Conservation (phyloP, 2,113 vertebrate genomes). For the Plecturocebus donacophilus region DNA sequence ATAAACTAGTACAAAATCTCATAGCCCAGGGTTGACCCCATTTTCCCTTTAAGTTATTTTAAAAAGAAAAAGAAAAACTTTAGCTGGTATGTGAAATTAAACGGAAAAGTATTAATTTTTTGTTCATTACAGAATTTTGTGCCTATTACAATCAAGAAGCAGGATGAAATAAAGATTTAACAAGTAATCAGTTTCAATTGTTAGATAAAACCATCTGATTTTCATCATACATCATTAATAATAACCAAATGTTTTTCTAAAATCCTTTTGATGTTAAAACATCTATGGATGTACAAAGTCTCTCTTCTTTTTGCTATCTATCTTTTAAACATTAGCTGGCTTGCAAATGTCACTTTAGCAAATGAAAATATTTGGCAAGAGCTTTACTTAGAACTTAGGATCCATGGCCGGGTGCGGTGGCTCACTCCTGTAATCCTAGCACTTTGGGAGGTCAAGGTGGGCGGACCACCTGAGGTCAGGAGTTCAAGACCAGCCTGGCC, state of each 20-base stretch:
- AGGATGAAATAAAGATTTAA: slow-evolving; percentile 29
- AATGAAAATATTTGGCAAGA: slow-evolving; percentile 36
- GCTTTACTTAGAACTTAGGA: neutral
- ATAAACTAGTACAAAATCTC: slow-evolving; percentile 39
- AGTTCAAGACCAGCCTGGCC: too few relatives aligned
- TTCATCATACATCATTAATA: slow-evolving; percentile 24
- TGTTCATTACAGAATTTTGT: slow-evolving; percentile 39
- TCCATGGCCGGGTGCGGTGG: too few relatives aligned
- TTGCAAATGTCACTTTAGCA: slow-evolving; percentile 27
- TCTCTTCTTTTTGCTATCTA: neutral
- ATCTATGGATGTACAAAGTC: neutral
- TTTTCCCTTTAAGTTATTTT: neutral
- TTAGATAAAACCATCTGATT: slow-evolving; percentile 9
- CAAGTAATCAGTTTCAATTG: neutral
- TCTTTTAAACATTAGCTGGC: slow-evolving; percentile 24
- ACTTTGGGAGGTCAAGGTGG: too few relatives aligned
- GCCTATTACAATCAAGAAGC: neutral
- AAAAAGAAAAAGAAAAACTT: slow-evolving; percentile 32
- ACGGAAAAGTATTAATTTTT: neutral
- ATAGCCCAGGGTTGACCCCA: neutral
- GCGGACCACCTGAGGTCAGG: too few relatives aligned
- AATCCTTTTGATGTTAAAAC: neutral
- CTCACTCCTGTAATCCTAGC: too few relatives aligned
- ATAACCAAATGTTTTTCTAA: slow-evolving; percentile 12
- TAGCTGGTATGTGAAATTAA: neutral